Conservation (phyloP, 2,888 invertebrate species). For the Quadriops clusia region DNA sequence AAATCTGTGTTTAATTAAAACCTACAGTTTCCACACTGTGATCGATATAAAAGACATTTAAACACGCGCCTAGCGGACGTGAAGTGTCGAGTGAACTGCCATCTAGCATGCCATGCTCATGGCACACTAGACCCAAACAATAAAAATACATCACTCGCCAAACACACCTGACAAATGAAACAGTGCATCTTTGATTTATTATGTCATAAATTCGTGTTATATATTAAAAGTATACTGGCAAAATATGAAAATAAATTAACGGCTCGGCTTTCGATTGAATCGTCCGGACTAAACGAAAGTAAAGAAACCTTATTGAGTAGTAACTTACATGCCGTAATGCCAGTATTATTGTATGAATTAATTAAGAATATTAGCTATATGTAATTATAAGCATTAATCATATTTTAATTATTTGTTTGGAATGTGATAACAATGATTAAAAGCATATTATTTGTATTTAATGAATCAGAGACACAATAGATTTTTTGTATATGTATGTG, state of each 20-base stretch:
- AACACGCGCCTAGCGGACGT: conserved; percentile 24
- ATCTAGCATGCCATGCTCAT: conserved; percentile 32
- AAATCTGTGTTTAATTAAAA: conserved; percentile 31
- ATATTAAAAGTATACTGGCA: conserved; percentile 33
- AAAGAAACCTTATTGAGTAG: too few relatives aligned
- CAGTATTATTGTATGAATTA: too few relatives aligned
- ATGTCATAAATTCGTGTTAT: conserved; percentile 34
- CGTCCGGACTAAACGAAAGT: conserved; percentile 14
- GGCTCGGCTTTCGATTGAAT: conserved; percentile 8
- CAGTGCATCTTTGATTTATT: conserved; percentile 38
- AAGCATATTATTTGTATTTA: too few relatives aligned
- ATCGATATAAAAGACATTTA: conserved; percentile 34
- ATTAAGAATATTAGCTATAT: too few relatives aligned
- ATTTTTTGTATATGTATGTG: too few relatives aligned
- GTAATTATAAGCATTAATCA: too few relatives aligned
- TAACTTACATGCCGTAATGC: too few relatives aligned
- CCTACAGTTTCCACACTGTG: conserved; percentile 22
- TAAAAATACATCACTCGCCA: conserved; percentile 37
- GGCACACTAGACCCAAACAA: conserved; percentile 31
- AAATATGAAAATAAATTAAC: conserved; percentile 31
- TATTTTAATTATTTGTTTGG: too few relatives aligned
- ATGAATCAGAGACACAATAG: too few relatives aligned
- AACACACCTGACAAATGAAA: conserved; percentile 40
- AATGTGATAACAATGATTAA: too few relatives aligned
- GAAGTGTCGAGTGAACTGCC: conserved; percentile 30